Evolutionary conservation across 2,113 vertebrate species (phyloP).

Genomic region (Platanista minor): DNA sequence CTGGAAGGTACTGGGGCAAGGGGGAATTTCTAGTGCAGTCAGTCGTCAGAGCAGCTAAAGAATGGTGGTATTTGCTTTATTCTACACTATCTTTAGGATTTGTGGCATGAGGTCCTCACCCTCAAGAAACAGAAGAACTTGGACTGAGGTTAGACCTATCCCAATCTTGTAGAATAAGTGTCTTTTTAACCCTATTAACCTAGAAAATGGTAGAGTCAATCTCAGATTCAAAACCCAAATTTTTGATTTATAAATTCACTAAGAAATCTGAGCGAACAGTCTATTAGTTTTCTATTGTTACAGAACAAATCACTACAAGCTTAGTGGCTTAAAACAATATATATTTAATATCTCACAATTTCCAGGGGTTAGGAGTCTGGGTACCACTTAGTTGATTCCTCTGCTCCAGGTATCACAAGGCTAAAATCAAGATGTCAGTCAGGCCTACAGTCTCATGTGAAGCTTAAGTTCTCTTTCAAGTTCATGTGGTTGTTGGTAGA

Average conservation of each 20-base stretch:
- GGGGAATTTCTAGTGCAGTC: neutral
- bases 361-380: neutral
- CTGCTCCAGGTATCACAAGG: neutral
- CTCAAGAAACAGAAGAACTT: neutral
- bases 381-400: neutral
- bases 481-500: neutral
- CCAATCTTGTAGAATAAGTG: neutral
- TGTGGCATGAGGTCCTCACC: neutral
- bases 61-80: neutral
- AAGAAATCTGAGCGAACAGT: neutral
- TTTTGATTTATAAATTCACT: neutral
- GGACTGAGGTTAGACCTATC: neutral
- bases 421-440: too few species aligned
- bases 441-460: neutral
- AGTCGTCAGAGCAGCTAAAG: neutral
- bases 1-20: neutral
- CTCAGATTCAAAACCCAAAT: neutral
- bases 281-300: neutral
- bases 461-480: neutral
- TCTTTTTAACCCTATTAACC: neutral
- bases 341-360: neutral
- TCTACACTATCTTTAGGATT: neutral
- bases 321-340: neutral
- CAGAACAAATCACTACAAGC: neutral
- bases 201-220: neutral